Conservation (phyloP, 1,140 invertebrate genomes). For the Drosophila miranda region DNA sequence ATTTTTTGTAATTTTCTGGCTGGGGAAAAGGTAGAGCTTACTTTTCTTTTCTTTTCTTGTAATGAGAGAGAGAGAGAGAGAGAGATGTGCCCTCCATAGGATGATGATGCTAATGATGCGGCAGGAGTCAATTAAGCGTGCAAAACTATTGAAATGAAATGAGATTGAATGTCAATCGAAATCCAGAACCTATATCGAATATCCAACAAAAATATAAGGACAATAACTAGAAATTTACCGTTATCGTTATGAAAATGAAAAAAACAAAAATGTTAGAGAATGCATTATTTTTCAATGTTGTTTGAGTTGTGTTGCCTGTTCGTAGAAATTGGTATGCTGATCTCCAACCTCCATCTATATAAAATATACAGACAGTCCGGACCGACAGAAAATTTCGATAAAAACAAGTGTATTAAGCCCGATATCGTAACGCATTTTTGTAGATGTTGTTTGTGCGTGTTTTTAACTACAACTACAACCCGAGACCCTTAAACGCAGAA, state of each 20-base stretch:
- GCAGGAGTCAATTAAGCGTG: constrained; percentile 56
- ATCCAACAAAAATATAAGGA: constrained; percentile 63
- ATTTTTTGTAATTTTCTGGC: constrained; percentile 52
- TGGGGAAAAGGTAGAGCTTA: constrained; percentile 11
- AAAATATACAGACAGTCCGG: constrained; percentile 30
- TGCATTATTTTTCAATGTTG: constrained; percentile 63
- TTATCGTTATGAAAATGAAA: constrained; percentile 47
- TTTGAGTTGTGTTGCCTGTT: constrained; percentile 46
- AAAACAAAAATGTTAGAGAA: constrained; percentile 43
- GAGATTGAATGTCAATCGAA: constrained; percentile 33
- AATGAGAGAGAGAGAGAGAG: constrained; percentile 11
- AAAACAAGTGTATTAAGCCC: constrained; percentile 53
- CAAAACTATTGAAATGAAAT: constrained; percentile 19
- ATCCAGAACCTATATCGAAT: constrained; percentile 31
- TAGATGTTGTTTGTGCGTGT: constrained; percentile 70
- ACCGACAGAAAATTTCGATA: neutral
- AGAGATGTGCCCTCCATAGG: constrained; percentile 46
- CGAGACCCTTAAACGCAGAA: constrained; percentile 62
- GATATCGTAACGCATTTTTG: constrained; percentile 70
- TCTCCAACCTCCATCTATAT: constrained; percentile 41
- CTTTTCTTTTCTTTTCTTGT: neutral
- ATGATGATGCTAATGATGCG: constrained; percentile 36
- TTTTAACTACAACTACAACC: constrained; percentile 51
- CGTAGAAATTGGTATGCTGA: constrained; percentile 71
- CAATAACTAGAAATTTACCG: constrained; percentile 79